Percentiles rank a stretch among this genome's conserved stretches.
Conservation (phyloP, 2,113 vertebrate species). For the Glaucidium brasilianum region DNA sequence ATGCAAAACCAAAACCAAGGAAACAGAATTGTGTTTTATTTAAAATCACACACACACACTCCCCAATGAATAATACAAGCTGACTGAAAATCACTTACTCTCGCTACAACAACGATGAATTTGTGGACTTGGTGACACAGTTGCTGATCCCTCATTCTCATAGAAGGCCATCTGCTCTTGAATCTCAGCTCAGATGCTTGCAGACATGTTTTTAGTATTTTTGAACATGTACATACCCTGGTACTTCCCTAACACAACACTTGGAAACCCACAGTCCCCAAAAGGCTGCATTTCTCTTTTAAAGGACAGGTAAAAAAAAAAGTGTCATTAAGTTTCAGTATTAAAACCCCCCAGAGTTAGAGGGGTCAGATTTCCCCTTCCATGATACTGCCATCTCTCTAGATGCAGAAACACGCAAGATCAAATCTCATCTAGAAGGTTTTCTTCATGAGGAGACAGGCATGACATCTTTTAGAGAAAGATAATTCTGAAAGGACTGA, state of each 20-base stretch:
- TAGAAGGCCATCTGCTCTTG: neutral
- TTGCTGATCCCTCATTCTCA: neutral
- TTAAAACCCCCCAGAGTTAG: neutral
- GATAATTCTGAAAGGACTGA: slow-evolving; percentile 28
- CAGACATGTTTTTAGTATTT: neutral
- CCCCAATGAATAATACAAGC: neutral
- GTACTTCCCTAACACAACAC: neutral
- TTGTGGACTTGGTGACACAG: neutral
- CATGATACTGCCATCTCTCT: neutral
- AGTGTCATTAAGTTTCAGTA: neutral
- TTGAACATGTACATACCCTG: neutral
- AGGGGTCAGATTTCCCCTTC: neutral
- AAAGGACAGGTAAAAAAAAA: neutral
- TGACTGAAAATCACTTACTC: neutral
- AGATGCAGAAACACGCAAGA: neutral
- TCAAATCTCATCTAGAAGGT: neutral
- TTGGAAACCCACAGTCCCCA: neutral
- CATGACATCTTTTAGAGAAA: neutral
- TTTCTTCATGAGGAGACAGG: neutral
- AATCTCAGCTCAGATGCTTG: neutral
- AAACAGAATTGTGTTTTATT: slow-evolving; percentile 39
- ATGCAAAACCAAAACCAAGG: neutral
- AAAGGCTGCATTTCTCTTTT: neutral
- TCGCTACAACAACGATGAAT: neutral
- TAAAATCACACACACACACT: neutral